Evolutionary conservation across 1,140 invertebrate genomes (phyloP).

Genomic region (Schlechtendalia chinensis): DNA sequence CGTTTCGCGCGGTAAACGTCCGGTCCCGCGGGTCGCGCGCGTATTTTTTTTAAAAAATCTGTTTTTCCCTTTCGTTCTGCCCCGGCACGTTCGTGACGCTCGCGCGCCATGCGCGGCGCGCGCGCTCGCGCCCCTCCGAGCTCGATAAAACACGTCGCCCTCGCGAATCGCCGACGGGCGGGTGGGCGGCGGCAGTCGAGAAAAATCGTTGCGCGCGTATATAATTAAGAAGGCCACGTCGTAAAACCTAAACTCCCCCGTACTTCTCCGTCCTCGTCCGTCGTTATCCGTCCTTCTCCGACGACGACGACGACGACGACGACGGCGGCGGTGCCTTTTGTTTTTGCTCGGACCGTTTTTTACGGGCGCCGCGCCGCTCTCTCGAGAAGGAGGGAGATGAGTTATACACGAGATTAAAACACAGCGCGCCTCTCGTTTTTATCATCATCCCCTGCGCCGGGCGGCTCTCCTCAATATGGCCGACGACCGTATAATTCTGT

Average conservation of each 20-base stretch:
- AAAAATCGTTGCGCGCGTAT: conserved; percentile 48
- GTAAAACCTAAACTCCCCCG: conserved; percentile 26
- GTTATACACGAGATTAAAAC: conserved; percentile 48
- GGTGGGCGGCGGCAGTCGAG: conserved; percentile 2
- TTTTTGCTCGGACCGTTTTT: conserved; percentile 45
- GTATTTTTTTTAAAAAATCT: too few relatives aligned
- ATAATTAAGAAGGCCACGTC: conserved; percentile 47
- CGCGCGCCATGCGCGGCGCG: neutral
- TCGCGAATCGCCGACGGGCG: neutral
- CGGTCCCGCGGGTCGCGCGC: too few relatives aligned
- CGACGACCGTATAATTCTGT: too few relatives aligned
- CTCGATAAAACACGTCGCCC: too few relatives aligned
- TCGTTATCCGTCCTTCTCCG: neutral
- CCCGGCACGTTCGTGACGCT: neutral
- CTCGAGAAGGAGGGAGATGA: conserved; percentile 29
- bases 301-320: neutral
- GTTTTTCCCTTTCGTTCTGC: neutral
- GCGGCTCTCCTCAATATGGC: conserved; percentile 23
- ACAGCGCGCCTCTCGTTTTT: conserved; percentile 45
- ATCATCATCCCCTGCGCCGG: neutral
- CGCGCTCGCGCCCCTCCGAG: conserved; percentile 16
- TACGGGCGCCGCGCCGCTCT: neutral
- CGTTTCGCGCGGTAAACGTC: too few relatives aligned
- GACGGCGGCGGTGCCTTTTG: conserved; percentile 20
- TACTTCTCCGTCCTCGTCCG: too few relatives aligned